Base-by-base conservation (phyloP, 2,888 invertebrate genomes). In the Tuberolachnus salignus region DNA sequence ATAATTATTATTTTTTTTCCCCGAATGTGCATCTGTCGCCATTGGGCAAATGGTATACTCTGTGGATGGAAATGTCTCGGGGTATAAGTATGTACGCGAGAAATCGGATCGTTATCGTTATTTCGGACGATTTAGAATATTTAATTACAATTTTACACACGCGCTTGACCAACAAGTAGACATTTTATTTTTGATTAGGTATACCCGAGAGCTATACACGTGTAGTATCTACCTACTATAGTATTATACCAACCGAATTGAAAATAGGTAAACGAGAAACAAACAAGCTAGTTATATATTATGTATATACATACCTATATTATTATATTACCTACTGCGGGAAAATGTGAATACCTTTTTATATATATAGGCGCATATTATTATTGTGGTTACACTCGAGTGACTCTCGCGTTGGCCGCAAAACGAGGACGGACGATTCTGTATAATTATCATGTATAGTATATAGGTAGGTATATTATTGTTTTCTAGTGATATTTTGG, bases 381-480 rank as follows among this genome's bases (percentile, higher is more conserved):
- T 26, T 49, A 19, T 72, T 61, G 72, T 73, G 72, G 72, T 73
- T 49, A 19, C 26, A 14, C 34, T 14, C 3, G 61, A 73, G 72
- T 63, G n/a, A n/a, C n/a, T n/a, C n/a, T n/a, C n/a, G 61, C 72
- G 21, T 34, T 63, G 61, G 42, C 51, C 72, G 34, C 19, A 6
- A 72, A 21, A 34, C 34, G 10, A 19, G n/a, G n/a, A n/a, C 42
- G 42, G 19, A 42, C 13, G 11, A 34, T 34, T 10, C 14, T n/a
- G 10, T 53, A 19, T 53, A 19, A 8, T 19, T 8, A 19, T 19
- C 4, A 53, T 53, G 4, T 49, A 13, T 3, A 51, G 4, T 51
- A 16, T 16, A 10, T 44, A 44, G 26, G 34, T 61, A 61, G 16
- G 44, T 4, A n/a, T n/a, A n/a, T n/a, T 61, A 46, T 46, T 66